Base-by-base conservation (phyloP, 1,140 invertebrate species). In the Drosophila saltans region DNA sequence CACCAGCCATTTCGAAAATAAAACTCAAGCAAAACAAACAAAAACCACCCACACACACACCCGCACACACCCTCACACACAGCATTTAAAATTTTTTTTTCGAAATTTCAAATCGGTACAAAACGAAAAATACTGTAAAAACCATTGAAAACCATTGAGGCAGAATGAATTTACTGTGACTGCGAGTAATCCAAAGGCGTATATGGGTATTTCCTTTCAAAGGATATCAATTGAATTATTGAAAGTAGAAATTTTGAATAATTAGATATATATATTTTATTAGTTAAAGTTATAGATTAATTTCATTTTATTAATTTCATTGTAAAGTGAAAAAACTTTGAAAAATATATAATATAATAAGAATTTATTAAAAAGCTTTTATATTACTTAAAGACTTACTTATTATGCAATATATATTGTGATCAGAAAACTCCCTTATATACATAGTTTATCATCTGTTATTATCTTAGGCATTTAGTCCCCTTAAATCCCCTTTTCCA, bases 121-220 rank as follows among this genome's bases (percentile, higher is more conserved):
- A 65, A 66, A 61, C 66, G 86, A 86, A 90, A 90, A 90, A 72
- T 66, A 90, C 88, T 90, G 88, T 90, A 90, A 90, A 91, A 72
- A 52, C 70, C 82, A 82, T 71, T 66, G 80, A 72, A 72, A 67
- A 76, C 64, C 66, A 61, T 58, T 67, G 63, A 52, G 3, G 21
- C 6, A 52, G 6, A 36, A 26, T 43, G 65, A 67, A 67, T 89
- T 89, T 84, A 90, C 85, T 86, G 73, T 71, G 62, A 61, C 74
- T 3, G n/a, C 33, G 24, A 52, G 28, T 75, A 75, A 48, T 21
- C 21, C 45, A 52, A 8, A 1, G 45, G 45, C 45, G 45, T 52
- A 52, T 52, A 52, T 52, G 21, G 45, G 45, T 52, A 26, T 52
- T 52, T 52, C 45, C 45, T 52, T 52, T 5, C 3, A 52, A 52